phyloP scores from a whole-genome alignment of 1,140 invertebrate species.

The Zaprionus ghesquierei region DNA sequence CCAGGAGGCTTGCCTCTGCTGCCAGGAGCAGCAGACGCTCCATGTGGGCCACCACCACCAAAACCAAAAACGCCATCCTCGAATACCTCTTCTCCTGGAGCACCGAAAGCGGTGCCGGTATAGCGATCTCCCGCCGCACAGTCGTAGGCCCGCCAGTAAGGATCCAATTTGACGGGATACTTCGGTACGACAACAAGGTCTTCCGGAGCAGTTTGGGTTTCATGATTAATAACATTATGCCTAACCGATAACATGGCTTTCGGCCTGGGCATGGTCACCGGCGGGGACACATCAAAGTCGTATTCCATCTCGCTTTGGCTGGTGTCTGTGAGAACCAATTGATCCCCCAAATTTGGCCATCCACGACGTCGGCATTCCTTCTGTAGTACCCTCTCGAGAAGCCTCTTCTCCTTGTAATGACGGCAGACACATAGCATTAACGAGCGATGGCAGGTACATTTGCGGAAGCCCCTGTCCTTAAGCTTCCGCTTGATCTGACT shows the following conservation, averaged over 20 bases:
- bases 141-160: slow-evolving; percentile 42
- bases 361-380: slow-evolving; percentile 42
- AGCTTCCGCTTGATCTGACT: slow-evolving; percentile 49
- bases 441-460: slow-evolving; percentile 66
- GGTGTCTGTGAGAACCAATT: slow-evolving; percentile 66
- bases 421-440: slow-evolving; percentile 68
- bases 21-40: not conserved
- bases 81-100: slow-evolving; percentile 29
- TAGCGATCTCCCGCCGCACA: slow-evolving; percentile 56
- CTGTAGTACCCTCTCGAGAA: slow-evolving; percentile 38
- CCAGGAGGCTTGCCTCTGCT: not conserved
- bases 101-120: slow-evolving; percentile 44
- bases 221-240: slow-evolving; percentile 27
- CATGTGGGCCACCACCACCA: slow-evolving; percentile 41
- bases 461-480: slow-evolving; percentile 61
- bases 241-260: not conserved
- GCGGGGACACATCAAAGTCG: slow-evolving; percentile 66
- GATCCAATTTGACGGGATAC: slow-evolving; percentile 29
- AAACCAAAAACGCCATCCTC: slow-evolving; percentile 56
- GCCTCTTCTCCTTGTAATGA: slow-evolving; percentile 44
- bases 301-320: slow-evolving; percentile 71
- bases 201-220: slow-evolving; percentile 54
- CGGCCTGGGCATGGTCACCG: slow-evolving; percentile 2
- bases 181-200: not conserved
- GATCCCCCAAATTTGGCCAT: slow-evolving; percentile 43